These are phyloP conservation scores for Eupithecia subumbrata DNA, from an alignment of 2,888 invertebrate genomes.

Conservation along the genomic window DNA sequence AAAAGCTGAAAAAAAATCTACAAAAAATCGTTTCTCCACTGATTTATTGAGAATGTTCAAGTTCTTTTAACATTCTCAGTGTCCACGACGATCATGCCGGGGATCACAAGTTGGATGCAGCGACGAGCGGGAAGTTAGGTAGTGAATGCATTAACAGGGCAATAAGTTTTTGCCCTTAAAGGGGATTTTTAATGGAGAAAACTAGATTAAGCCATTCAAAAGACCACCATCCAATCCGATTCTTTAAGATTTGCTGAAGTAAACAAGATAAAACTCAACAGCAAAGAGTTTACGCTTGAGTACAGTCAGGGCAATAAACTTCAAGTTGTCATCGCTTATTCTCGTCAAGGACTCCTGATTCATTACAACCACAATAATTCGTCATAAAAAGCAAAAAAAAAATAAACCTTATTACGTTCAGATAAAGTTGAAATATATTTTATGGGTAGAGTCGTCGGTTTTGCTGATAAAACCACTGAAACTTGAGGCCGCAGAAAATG, in stretches of 20 bases:
- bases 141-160: too few species aligned
- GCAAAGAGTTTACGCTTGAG: background rate
- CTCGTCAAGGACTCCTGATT: conserved; percentile 60
- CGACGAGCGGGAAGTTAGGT: too few species aligned
- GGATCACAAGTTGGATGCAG: too few species aligned
- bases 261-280: background rate
- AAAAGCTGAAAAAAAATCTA: too few species aligned
- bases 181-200: too few species aligned
- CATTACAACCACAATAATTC: conserved; percentile 23
- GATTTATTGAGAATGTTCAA: too few species aligned
- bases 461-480: conserved; percentile 63
- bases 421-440: conserved; percentile 10
- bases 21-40: too few species aligned
- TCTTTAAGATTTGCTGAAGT: background rate
- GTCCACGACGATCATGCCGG: too few species aligned
- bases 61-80: too few species aligned
- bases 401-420: conserved; percentile 3
- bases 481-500: conserved; percentile 49
- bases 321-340: conserved; percentile 61
- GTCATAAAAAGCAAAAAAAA: conserved; percentile 5
- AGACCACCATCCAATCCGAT: too few species aligned
- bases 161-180: too few species aligned
- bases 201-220: too few species aligned
- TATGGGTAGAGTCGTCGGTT: background rate
- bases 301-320: conserved; percentile 30